Evolutionary conservation across 2,113 vertebrate genomes (phyloP).

Genomic region (Podarcis muralis): DNA sequence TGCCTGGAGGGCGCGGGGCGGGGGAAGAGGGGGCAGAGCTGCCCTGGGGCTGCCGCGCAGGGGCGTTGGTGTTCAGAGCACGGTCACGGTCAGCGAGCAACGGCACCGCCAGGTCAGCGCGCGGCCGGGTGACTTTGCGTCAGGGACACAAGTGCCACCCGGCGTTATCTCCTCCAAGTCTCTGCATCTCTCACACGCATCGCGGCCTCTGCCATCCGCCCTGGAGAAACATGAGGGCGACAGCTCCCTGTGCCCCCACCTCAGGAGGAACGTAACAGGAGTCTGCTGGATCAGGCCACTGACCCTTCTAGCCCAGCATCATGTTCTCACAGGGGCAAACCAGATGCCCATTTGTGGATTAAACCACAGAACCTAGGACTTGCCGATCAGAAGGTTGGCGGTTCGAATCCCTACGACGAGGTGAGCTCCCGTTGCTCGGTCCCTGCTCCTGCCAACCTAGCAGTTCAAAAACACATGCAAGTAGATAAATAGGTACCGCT

Average conservation of each 20-base stretch:
- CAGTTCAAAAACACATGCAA: too few relatives aligned
- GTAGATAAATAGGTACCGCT: too few relatives aligned
- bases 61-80: slow-evolving; percentile 64
- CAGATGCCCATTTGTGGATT: too few relatives aligned
- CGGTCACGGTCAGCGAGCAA: slow-evolving; percentile 79
- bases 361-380: too few relatives aligned
- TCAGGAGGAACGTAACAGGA: too few relatives aligned
- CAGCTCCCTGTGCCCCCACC: background rate
- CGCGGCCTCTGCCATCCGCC: background rate
- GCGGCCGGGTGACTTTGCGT: slow-evolving; percentile 70
- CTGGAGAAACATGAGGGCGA: background rate
- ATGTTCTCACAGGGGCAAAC: too few relatives aligned
- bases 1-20: background rate
- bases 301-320: background rate
- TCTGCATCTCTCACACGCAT: background rate
- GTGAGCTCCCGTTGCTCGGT: too few relatives aligned
- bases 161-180: slow-evolving; percentile 73
- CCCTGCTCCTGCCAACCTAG: too few relatives aligned
- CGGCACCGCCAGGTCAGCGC: slow-evolving; percentile 43
- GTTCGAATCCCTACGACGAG: too few relatives aligned
- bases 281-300: background rate
- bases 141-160: slow-evolving; percentile 75
- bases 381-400: too few relatives aligned
- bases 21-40: background rate
- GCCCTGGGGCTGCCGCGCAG: background rate